Evolutionary conservation across 1,140 invertebrate species (phyloP).

Genomic region (Diplogasteroides magnus): DNA sequence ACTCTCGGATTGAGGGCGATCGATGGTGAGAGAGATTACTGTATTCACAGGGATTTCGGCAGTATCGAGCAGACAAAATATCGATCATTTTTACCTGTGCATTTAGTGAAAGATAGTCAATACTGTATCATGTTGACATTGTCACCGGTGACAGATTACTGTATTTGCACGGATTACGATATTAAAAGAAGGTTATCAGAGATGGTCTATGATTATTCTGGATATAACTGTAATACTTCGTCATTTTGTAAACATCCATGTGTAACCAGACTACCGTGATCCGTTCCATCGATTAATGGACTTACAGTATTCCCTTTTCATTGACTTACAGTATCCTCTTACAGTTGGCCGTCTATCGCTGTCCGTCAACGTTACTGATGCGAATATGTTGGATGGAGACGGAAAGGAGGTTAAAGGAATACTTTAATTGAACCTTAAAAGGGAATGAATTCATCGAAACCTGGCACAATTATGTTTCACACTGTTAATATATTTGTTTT

Average conservation of each 20-base stretch:
- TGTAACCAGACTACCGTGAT: conserved; percentile 7
- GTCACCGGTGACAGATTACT: not conserved
- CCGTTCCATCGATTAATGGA: too few species aligned
- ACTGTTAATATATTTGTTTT: too few species aligned
- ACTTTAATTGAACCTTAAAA: not conserved
- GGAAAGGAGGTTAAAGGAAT: conserved; percentile 8
- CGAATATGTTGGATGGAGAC: conserved; percentile 6
- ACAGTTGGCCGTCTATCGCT: not conserved
- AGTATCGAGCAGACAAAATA: not conserved
- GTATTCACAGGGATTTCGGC: not conserved
- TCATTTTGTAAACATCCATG: not conserved
- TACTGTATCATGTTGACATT: not conserved
- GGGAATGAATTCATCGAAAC: too few species aligned
- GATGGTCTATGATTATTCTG: too few species aligned
- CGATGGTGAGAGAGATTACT: not conserved
- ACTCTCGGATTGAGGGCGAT: conserved; percentile 20
- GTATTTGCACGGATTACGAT: too few species aligned
- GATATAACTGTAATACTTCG: too few species aligned
- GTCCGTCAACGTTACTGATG: conserved; percentile 1
- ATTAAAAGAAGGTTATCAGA: too few species aligned
- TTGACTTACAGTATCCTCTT: too few species aligned
- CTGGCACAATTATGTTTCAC: too few species aligned
- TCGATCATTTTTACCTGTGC: not conserved
- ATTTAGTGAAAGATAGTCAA: not conserved
- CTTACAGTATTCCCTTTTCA: too few species aligned